Evolutionary conservation across 1,140 invertebrate species (phyloP), one percentile per base, ranked within the genome.

Genomic region (Ericerus pela): DNA sequence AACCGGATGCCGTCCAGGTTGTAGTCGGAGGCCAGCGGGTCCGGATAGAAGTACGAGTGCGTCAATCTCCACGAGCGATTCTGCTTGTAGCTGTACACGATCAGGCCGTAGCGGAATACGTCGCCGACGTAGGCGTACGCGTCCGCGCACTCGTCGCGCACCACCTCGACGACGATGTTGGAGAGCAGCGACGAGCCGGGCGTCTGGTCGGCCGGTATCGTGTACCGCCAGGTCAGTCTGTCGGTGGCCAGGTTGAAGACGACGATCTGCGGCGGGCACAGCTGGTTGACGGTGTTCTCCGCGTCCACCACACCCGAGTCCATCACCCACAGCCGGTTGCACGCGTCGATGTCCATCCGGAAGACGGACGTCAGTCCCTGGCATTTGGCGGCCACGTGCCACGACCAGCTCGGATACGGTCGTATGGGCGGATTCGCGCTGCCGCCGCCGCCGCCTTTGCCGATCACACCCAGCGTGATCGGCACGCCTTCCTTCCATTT

Each of bases 401-500:
- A 82, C 8, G 70, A 70, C 84, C 84, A 88, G 62, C 76, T 75
- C 0, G 85, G 84, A 68, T 85, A 88, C 0, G 84, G 84, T 28
- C 64, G 72, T 14, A 88, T 65, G 16, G 71, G 67, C 0, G 85
- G 84, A n/a, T n/a, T n/a, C n/a, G n/a, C n/a, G 24, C 78, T 82
- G 10, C 68, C 68, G 12, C 76, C 73, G 20, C 28, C 6, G 4
- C 64, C 47, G 20, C 59, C 53, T 26, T 54, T 36, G 20, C 38
- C 12, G 3, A 66, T 54, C 8, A 30, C 53, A 1, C 77, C 74
- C 20, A 87, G 67, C 0, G 82, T 84, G 0, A 76, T 80, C 59
- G 77, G 91, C 55, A 81, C 77, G 53, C 80, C 88, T 65, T 64
- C 78, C 69, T 79, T 92, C 93, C 77, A 96, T 65, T 80, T 90